phyloP scores from a whole-genome alignment of 2,113 vertebrate genomes.

The Salvator merianae region DNA sequence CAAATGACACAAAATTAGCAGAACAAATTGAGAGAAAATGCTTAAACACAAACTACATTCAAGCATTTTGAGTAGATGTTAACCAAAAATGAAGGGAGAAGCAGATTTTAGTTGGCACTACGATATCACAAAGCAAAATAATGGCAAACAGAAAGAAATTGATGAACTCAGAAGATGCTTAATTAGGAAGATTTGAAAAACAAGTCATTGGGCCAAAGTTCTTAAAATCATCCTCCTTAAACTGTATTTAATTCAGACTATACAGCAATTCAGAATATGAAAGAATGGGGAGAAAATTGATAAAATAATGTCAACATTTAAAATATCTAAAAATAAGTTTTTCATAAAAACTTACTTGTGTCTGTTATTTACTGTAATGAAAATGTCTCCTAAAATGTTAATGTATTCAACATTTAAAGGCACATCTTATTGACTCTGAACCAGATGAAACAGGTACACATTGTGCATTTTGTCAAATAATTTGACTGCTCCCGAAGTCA shows the following conservation, averaged over 20 bases:
- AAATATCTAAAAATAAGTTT: not conserved
- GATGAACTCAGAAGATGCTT: no score
- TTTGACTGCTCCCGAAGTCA: not conserved
- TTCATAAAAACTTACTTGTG: not conserved
- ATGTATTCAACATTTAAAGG: slow-evolving; percentile 17
- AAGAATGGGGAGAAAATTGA: not conserved
- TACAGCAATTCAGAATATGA: not conserved
- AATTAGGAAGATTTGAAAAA: no score
- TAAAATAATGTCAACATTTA: slow-evolving; percentile 27
- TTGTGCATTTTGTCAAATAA: not conserved
- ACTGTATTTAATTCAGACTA: slow-evolving; percentile 40
- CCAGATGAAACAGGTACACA: not conserved
- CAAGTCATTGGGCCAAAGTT: no score
- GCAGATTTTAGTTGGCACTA: no score
- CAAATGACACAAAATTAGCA: no score
- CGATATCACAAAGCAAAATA: no score
- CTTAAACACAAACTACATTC: no score
- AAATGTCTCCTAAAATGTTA: slow-evolving; percentile 3
- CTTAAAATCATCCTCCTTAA: not conserved
- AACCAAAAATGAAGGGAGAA: no score
- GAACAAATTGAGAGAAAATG: no score
- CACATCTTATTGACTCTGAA: not conserved
- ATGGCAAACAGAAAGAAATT: no score
- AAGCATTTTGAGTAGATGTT: no score
- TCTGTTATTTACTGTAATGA: not conserved